These are phyloP conservation scores for Amiota minor DNA, from an alignment of 2,888 invertebrate genomes.

Conservation along the genomic window DNA sequence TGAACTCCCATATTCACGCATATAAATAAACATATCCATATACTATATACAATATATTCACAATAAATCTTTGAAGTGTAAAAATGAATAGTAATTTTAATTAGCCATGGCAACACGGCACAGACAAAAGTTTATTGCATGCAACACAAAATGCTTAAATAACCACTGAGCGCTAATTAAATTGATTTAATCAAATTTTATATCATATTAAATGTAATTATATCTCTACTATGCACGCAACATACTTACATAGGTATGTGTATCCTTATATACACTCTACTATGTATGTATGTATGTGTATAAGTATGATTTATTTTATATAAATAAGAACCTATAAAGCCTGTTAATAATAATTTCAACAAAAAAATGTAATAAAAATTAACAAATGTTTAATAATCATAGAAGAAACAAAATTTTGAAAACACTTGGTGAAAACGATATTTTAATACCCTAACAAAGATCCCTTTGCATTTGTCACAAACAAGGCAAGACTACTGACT, in stretches of 20 bases:
- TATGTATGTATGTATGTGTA: not conserved
- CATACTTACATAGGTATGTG: no score
- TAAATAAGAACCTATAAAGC: not conserved
- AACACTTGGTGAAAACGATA: no score
- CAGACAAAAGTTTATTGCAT: not conserved
- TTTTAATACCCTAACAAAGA: no score
- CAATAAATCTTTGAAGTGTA: conserved; percentile 23
- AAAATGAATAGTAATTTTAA: conserved; percentile 47
- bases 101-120: conserved; percentile 39
- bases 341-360: conserved; percentile 4
- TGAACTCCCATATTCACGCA: no score
- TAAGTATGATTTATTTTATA: not conserved
- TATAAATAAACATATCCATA: no score
- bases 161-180: conserved; percentile 20
- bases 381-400: not conserved
- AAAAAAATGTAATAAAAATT: not conserved
- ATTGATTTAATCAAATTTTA: conserved; percentile 13
- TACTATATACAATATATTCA: no score
- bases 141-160: conserved; percentile 1
- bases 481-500: no score
- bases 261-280: not conserved
- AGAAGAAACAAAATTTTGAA: no score
- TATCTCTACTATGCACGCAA: no score
- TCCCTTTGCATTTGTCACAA: no score
- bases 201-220: not conserved